phyloP scores from a whole-genome alignment of 2,113 vertebrate species.

The Erythrolamprus reginae region DNA sequence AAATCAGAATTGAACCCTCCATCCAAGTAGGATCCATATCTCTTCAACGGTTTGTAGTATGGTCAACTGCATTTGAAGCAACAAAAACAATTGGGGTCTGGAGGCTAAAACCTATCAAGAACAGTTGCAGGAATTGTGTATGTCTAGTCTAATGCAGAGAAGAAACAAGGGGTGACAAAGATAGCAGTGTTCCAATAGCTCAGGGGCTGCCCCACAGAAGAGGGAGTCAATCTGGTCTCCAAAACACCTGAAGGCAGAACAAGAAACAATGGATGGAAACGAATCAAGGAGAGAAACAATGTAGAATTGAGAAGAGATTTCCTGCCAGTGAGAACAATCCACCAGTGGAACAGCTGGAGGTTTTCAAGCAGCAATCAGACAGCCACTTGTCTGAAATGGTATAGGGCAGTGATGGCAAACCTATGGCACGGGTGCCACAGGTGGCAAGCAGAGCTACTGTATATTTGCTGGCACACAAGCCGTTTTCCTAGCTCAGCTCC shows the following conservation, averaged over 20 bases:
- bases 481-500: too few relatives aligned
- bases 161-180: background rate
- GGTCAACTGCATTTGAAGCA: background rate
- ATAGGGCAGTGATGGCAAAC: too few relatives aligned
- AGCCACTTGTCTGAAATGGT: background rate
- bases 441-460: too few relatives aligned
- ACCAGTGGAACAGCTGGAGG: background rate
- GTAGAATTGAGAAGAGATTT: background rate
- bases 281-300: background rate
- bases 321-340: too few relatives aligned
- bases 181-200: background rate
- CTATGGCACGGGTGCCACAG: too few relatives aligned
- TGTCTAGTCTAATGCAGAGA: background rate
- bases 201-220: background rate
- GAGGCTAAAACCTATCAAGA: background rate
- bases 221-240: background rate
- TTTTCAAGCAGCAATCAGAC: background rate
- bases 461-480: too few relatives aligned
- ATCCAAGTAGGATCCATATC: background rate
- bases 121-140: background rate
- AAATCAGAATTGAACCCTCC: too few relatives aligned
- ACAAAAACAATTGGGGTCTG: background rate
- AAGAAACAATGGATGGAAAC: background rate
- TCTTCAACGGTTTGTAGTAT: background rate
- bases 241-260: background rate